phyloP scores from a whole-genome alignment of 2,888 invertebrate genomes.

The Parnassius orleans region DNA sequence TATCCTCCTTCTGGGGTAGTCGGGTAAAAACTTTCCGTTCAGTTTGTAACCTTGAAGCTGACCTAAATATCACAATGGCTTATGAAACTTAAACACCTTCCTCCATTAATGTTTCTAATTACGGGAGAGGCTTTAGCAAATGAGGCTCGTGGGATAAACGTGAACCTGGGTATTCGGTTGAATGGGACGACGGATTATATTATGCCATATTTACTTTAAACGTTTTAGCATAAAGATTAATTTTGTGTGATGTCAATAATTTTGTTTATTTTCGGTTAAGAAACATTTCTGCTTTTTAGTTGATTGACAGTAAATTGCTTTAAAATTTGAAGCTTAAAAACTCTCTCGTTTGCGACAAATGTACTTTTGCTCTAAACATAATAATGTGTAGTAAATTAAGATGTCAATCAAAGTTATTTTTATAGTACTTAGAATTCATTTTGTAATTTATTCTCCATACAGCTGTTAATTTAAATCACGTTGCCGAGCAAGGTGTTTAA shows the following conservation, averaged over 20 bases:
- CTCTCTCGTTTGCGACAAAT: no score
- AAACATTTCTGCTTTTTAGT: neutral
- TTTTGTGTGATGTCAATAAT: neutral
- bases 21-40: no score
- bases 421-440: no score
- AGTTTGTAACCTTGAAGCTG: conserved; percentile 8
- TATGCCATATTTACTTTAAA: conserved; percentile 6
- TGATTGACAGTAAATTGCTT: no score
- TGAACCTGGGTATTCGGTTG: conserved; percentile 7
- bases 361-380: no score
- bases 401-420: no score
- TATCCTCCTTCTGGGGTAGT: no score
- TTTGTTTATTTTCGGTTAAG: conserved; percentile 3
- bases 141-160: conserved; percentile 14
- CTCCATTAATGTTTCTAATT: conserved; percentile 24
- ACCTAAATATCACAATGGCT: conserved; percentile 19
- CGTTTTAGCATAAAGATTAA: neutral
- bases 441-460: no score
- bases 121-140: conserved; percentile 19
- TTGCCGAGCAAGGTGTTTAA: no score
- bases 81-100: conserved; percentile 21
- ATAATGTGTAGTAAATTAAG: no score
- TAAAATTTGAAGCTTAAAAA: no score
- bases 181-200: neutral
- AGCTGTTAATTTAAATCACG: no score